These are phyloP conservation scores for Acropora yongei DNA, from an alignment of 64 coral and sea anemone species.

Conservation along the genomic window DNA sequence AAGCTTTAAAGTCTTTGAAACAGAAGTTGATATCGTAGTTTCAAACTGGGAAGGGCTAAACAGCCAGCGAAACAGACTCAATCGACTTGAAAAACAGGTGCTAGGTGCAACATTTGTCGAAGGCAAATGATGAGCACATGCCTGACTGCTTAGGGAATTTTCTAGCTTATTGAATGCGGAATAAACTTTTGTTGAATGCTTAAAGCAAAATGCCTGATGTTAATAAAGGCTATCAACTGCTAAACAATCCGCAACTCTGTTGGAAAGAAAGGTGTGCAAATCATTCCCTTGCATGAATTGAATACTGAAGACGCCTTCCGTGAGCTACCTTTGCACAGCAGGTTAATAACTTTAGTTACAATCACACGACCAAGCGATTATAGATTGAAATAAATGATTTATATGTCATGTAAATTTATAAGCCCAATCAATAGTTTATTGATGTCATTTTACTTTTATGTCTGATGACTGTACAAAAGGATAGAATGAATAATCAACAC, in stretches of 20 bases:
- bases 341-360: neutral
- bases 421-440: slow-evolving; percentile 18
- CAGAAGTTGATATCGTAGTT: neutral
- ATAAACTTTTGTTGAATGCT: neutral
- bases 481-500: neutral
- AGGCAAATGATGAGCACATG: neutral
- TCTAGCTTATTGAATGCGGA: neutral
- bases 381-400: neutral
- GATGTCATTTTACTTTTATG: neutral
- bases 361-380: neutral
- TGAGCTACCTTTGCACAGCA: neutral
- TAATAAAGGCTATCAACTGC: neutral
- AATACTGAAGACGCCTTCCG: neutral
- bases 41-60: neutral
- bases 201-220: slow-evolving; percentile 19
- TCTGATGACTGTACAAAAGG: neutral
- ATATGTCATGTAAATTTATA: neutral
- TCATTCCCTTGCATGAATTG: neutral
- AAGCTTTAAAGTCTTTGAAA: neutral
- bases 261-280: neutral
- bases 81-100: neutral
- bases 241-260: neutral
- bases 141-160: neutral
- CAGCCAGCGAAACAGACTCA: neutral
- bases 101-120: neutral